Percentiles rank a stretch among this genome's conserved stretches.
phyloP scores from a whole-genome alignment of 2,888 invertebrate species.

The Chrysina gloriosa region DNA sequence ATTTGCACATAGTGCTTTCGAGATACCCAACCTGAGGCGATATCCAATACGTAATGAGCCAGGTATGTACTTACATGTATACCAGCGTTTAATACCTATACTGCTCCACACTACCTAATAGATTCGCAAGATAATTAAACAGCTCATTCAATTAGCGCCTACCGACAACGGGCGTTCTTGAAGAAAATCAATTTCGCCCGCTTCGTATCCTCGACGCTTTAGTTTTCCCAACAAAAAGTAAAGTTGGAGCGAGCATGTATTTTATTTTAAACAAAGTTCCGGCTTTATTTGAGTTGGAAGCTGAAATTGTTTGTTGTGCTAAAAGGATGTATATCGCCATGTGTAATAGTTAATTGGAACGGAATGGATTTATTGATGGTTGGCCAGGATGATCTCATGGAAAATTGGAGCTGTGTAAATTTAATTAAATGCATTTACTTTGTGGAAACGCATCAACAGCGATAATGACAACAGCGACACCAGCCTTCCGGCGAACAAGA shows the following conservation, averaged over 20 bases:
- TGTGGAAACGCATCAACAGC: background rate
- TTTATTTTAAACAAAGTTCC: too few relatives aligned
- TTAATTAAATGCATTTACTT: background rate
- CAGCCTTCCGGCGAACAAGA: background rate
- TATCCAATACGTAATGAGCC: background rate
- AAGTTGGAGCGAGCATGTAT: too few relatives aligned
- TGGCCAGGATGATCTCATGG: background rate
- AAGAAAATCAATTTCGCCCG: slow-evolving; percentile 3
- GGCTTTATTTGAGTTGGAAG: too few relatives aligned
- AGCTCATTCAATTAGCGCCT: slow-evolving; percentile 15
- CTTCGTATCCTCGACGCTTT: too few relatives aligned
- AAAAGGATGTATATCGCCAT: background rate
- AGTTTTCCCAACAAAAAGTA: too few relatives aligned
- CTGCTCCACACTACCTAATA: background rate
- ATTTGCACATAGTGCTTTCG: background rate
- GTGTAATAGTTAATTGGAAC: background rate
- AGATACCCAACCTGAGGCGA: slow-evolving; percentile 1
- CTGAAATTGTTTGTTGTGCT: too few relatives aligned
- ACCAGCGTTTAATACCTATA: background rate
- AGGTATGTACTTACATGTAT: background rate
- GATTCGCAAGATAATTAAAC: slow-evolving; percentile 19
- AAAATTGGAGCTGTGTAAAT: background rate
- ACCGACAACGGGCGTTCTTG: background rate
- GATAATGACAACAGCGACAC: background rate
- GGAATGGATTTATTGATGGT: background rate